These are phyloP conservation scores for Oreochromis spilurus DNA, from an alignment of 2,113 vertebrate genomes.

Conservation along the genomic window DNA sequence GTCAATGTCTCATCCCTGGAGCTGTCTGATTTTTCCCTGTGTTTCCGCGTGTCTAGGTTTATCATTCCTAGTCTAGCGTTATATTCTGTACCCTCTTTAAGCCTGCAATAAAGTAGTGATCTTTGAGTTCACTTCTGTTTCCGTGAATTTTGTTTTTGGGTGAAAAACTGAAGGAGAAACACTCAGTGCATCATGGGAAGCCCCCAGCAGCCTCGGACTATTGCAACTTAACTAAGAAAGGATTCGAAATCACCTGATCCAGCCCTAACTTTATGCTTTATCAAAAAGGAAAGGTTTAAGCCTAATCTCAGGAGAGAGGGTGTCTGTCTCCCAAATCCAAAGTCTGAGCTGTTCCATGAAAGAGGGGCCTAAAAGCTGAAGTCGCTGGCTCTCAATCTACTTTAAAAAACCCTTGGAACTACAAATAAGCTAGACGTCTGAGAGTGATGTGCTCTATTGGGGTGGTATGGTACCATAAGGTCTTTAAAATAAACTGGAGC, in stretches of 20 bases:
- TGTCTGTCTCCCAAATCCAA: not conserved
- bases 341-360: not conserved
- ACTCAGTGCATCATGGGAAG: not conserved
- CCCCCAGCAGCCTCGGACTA: not conserved
- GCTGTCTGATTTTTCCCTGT: not conserved
- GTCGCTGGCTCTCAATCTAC: not conserved
- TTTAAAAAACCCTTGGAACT: not conserved
- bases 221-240: not conserved
- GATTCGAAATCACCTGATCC: not conserved
- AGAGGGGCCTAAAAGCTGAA: fast-evolving
- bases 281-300: too few species aligned
- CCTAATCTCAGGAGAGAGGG: not conserved
- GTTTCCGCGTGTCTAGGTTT: not conserved
- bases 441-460: not conserved
- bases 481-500: not conserved
- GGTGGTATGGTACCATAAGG: not conserved
- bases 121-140: not conserved
- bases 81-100: not conserved
- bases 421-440: not conserved
- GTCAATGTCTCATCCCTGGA: not conserved
- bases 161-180: not conserved
- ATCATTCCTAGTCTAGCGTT: not conserved
- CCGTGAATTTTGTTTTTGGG: not conserved
- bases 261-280: not conserved
- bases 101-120: not conserved